Conservation (phyloP, 30 jellyfish, hydroid and myxozoan genomes). For the Pelagia noctiluca region DNA sequence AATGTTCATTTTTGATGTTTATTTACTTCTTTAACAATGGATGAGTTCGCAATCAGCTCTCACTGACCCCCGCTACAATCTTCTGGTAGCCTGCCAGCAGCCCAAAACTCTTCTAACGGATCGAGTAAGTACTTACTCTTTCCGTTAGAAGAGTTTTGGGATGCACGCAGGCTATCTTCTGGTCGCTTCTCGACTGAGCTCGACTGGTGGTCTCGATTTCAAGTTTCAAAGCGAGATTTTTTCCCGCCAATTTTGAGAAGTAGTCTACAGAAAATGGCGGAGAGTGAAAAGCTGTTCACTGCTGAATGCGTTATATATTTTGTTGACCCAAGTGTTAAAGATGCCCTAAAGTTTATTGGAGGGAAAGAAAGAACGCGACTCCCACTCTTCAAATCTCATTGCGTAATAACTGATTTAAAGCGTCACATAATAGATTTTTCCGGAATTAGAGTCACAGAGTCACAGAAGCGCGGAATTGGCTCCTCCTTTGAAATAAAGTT, state of each 20-base stretch:
- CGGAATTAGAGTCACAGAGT: neutral
- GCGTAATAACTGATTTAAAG: neutral
- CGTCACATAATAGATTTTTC: neutral
- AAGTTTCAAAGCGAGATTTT: constrained; percentile 22
- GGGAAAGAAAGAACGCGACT: constrained; percentile 28
- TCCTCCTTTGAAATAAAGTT: neutral
- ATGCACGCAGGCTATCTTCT: too few relatives aligned
- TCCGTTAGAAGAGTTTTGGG: too few relatives aligned
- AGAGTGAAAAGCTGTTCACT: constrained; percentile 24
- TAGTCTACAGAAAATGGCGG: constrained; percentile 11
- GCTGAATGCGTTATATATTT: constrained; percentile 8
- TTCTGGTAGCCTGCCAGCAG: too few relatives aligned
- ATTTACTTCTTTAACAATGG: neutral
- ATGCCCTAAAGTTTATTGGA: constrained; percentile 35
- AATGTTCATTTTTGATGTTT: neutral
- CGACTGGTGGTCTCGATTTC: constrained; percentile 16
- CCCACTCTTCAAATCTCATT: constrained; percentile 7
- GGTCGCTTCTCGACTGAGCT: neutral
- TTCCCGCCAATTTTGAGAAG: constrained; percentile 21
- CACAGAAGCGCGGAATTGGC: constrained; percentile 4
- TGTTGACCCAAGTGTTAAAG: constrained; percentile 21
- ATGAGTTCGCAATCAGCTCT: neutral
- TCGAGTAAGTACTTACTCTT: too few relatives aligned
- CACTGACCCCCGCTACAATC: too few relatives aligned
- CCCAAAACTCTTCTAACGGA: too few relatives aligned